These are phyloP conservation scores for Malthinus flaveolus DNA, from an alignment of 2,888 invertebrate species.

Conservation along the genomic window DNA sequence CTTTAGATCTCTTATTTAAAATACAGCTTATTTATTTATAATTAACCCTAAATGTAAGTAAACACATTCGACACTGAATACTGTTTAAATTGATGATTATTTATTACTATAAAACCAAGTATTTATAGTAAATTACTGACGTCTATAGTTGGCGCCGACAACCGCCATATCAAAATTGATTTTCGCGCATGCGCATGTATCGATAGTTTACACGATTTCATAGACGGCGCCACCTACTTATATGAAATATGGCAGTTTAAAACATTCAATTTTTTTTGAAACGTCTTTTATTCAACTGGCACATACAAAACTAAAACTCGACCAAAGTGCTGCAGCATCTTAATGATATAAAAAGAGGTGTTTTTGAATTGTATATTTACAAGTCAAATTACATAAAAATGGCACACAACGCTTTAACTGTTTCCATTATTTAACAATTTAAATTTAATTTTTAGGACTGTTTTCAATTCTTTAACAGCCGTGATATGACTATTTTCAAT, in stretches of 20 bases:
- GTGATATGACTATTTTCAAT: slow-evolving; percentile 57
- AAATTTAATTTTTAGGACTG: slow-evolving; percentile 59
- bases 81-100: slow-evolving; percentile 1
- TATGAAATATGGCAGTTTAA: too few species aligned
- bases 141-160: slow-evolving; percentile 29
- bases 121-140: slow-evolving; percentile 19
- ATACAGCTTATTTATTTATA: neutral
- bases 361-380: neutral
- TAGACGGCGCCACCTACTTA: too few species aligned
- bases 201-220: too few species aligned
- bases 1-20: neutral
- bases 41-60: neutral
- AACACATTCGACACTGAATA: slow-evolving; percentile 5
- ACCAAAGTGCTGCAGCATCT: too few species aligned
- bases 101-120: slow-evolving; percentile 1
- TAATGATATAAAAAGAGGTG: too few species aligned
- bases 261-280: too few species aligned
- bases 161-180: slow-evolving; percentile 20
- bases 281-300: too few species aligned
- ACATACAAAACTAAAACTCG: too few species aligned
- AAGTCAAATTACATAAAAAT: slow-evolving; percentile 13
- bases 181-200: slow-evolving; percentile 11
- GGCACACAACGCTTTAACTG: slow-evolving; percentile 23
- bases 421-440: slow-evolving; percentile 18
- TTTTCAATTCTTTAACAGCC: slow-evolving; percentile 58